Percentiles rank a stretch among this genome's conserved stretches.
Conservation (phyloP, 2,797 vertebrate genomes). For the Premnoplex brunnescens region DNA sequence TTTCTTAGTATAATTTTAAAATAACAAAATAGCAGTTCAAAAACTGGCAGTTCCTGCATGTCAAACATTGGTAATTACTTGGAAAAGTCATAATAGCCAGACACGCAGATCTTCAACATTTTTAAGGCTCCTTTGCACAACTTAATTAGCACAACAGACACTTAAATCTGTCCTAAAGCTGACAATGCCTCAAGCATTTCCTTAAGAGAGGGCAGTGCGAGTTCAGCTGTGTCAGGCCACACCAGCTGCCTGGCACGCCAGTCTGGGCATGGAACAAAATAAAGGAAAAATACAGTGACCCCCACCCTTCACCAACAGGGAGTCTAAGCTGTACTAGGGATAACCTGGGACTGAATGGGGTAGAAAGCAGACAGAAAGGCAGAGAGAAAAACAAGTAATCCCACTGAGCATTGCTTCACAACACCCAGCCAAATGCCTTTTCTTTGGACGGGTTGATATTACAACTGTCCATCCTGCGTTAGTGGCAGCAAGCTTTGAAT, state of each 20-base stretch:
- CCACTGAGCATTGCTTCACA: not conserved
- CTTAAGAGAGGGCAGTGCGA: not conserved
- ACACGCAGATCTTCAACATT: not conserved
- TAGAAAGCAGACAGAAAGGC: not conserved
- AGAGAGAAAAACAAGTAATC: not conserved
- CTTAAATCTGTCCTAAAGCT: conserved; percentile 36
- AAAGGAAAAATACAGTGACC: not conserved
- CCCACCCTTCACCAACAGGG: not conserved
- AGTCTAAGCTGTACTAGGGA: not conserved
- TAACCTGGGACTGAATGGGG: not conserved
- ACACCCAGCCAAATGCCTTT: not conserved
- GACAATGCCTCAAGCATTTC: conserved; percentile 29
- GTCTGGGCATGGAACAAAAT: not conserved
- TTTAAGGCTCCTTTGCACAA: conserved; percentile 11
- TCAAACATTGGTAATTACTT: not conserved
- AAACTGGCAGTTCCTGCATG: not conserved
- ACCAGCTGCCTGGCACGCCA: not conserved
- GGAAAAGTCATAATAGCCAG: not conserved
- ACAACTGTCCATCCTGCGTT: not conserved
- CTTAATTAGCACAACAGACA: conserved; percentile 4
- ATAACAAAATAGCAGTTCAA: conserved; percentile 8
- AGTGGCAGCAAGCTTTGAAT: not conserved
- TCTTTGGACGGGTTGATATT: not conserved
- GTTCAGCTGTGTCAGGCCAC: conserved; percentile 12
- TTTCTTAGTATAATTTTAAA: conserved; percentile 18